Evolutionary conservation across 2,888 invertebrate genomes (phyloP).

Genomic region (Alentia gelatinosa): DNA sequence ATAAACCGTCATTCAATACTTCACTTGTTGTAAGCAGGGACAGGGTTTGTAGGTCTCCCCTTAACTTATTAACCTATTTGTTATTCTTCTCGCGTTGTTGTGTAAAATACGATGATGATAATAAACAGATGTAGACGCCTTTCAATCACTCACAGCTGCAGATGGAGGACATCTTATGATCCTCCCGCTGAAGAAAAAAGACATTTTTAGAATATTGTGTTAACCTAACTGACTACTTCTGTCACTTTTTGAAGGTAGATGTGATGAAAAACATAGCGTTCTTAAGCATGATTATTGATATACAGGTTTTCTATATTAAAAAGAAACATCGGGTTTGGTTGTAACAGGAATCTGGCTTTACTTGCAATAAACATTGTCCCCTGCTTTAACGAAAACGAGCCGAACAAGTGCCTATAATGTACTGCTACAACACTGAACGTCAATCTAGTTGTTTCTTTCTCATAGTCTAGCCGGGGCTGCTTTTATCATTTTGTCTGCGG

Average conservation of each 20-base stretch:
- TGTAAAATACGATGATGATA: background rate
- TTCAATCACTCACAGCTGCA: background rate
- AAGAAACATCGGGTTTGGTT: constrained; percentile 7
- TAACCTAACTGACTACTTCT: too few relatives aligned
- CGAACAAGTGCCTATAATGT: constrained; percentile 40
- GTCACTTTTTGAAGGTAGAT: too few relatives aligned
- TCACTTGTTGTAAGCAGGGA: background rate
- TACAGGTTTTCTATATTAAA: too few relatives aligned
- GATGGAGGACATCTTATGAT: background rate
- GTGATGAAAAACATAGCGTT: too few relatives aligned
- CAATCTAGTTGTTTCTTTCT: constrained; percentile 22
- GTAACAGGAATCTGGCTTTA: constrained; percentile 20
- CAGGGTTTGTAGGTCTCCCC: constrained; percentile 25
- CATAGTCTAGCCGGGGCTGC: background rate
- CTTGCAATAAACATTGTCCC: background rate
- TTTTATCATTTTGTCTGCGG: background rate
- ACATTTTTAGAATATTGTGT: too few relatives aligned
- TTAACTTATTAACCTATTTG: constrained; percentile 37
- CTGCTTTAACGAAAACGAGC: constrained; percentile 30
- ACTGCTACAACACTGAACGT: constrained; percentile 30
- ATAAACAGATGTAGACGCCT: background rate
- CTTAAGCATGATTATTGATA: too few relatives aligned
- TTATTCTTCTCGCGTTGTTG: background rate
- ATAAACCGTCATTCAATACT: background rate
- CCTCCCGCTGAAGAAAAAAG: too few relatives aligned